phyloP scores from a whole-genome alignment of 92 coral and sea anemone species.

The Siderastrea radians region DNA sequence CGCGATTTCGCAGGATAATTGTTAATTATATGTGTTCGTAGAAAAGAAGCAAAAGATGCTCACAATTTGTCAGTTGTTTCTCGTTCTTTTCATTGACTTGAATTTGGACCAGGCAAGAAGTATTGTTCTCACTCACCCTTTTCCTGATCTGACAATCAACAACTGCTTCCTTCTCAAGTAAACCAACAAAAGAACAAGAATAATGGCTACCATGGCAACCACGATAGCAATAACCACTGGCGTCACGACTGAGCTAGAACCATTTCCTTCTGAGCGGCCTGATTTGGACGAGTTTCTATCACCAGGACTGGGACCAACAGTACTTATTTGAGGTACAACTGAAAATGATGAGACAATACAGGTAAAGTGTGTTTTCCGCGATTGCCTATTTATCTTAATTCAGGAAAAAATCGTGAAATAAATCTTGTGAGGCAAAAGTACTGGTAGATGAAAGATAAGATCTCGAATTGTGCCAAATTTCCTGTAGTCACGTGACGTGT shows the following conservation, averaged over 20 bases:
- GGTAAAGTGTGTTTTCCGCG: background rate
- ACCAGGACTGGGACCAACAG: constrained; percentile 51
- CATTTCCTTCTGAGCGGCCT: constrained; percentile 39
- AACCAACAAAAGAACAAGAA: constrained; percentile 58
- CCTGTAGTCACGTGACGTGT: too few relatives aligned
- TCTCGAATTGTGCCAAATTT: too few relatives aligned
- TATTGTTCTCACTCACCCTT: constrained; percentile 48
- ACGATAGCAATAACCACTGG: constrained; percentile 62
- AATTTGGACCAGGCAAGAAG: too few relatives aligned
- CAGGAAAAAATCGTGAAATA: too few relatives aligned
- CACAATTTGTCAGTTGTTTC: too few relatives aligned
- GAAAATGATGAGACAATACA: background rate
- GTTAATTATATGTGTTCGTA: too few relatives aligned
- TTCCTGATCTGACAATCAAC: constrained; percentile 20
- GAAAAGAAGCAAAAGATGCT: too few relatives aligned
- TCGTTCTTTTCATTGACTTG: too few relatives aligned
- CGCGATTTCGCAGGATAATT: too few relatives aligned
- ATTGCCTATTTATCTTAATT: too few relatives aligned
- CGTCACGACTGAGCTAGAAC: constrained; percentile 29
- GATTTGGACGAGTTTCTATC: constrained; percentile 34
- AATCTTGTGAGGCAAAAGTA: too few relatives aligned
- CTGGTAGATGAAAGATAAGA: too few relatives aligned
- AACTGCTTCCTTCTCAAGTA: constrained; percentile 62
- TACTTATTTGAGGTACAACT: constrained; percentile 1
- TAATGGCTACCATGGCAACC: constrained; percentile 52